Percentiles rank a stretch among this genome's conserved stretches.
Conservation (phyloP, 2,797 vertebrate genomes). For the Protonibea diacanthus region DNA sequence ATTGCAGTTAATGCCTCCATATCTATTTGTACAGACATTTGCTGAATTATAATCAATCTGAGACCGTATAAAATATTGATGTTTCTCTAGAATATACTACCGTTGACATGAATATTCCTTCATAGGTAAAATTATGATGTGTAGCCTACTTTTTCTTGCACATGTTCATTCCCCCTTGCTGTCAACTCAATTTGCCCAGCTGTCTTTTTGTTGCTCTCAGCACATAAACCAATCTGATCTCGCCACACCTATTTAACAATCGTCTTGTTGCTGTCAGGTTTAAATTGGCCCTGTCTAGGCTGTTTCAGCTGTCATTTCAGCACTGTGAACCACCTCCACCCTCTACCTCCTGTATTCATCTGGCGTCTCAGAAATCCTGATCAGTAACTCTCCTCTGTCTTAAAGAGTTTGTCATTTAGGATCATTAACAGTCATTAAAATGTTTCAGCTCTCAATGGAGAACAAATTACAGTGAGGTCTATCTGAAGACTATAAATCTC, state of each 20-base stretch:
- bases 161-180: conserved; percentile 20
- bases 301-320: conserved; percentile 65
- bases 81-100: too few species aligned
- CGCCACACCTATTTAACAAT: conserved; percentile 60
- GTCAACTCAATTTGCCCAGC: conserved; percentile 55
- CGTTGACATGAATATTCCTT: too few species aligned
- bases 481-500: conserved; percentile 23
- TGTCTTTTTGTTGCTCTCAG: conserved; percentile 29
- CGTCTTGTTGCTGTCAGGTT: conserved; percentile 59
- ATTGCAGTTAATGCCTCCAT: not conserved
- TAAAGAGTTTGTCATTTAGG: conserved; percentile 18
- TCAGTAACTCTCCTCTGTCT: conserved; percentile 38
- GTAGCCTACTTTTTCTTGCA: not conserved
- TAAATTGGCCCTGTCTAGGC: conserved; percentile 46
- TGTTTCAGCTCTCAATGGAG: not conserved
- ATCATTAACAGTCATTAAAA: conserved; percentile 19
- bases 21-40: not conserved
- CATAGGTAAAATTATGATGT: too few species aligned
- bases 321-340: conserved; percentile 31
- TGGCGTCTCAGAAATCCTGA: conserved; percentile 38
- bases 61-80: not conserved
- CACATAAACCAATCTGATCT: conserved; percentile 48
- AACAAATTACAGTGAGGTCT: not conserved
- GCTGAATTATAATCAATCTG: conserved; percentile 8
- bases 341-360: conserved; percentile 39